phyloP scores from a whole-genome alignment of 1,140 invertebrate species.

The Drosophila sechellia region DNA sequence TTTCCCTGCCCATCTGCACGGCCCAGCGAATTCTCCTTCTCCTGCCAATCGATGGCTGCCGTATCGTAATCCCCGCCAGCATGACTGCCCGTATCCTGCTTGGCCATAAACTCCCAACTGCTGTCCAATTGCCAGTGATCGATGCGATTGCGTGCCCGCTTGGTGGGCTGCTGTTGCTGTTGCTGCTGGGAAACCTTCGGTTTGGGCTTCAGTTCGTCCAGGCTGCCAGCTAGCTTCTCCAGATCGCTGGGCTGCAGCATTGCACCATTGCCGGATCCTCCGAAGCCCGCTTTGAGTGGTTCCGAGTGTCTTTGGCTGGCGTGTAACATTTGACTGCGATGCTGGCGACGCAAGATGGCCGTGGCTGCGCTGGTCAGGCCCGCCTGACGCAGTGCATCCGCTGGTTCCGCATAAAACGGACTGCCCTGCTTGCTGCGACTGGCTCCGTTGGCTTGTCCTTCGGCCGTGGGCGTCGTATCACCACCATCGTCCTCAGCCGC shows the following conservation, averaged over 20 bases:
- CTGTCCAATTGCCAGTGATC: slow-evolving; percentile 93
- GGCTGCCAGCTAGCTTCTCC: slow-evolving; percentile 78
- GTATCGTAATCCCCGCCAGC: slow-evolving; percentile 52
- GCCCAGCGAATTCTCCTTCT: slow-evolving; percentile 75
- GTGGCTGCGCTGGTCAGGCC: slow-evolving; percentile 83
- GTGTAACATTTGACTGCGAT: slow-evolving; percentile 69
- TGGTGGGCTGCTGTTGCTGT: slow-evolving; percentile 53
- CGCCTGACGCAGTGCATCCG: slow-evolving; percentile 89
- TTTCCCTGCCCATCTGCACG: slow-evolving; percentile 46
- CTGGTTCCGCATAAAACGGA: slow-evolving; percentile 96
- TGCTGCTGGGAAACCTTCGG: slow-evolving; percentile 52
- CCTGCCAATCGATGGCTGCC: slow-evolving; percentile 61
- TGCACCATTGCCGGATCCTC: slow-evolving; percentile 16
- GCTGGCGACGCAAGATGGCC: slow-evolving; percentile 82
- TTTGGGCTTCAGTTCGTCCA: slow-evolving; percentile 83
- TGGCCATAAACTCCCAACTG: slow-evolving; percentile 94
- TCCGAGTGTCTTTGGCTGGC: slow-evolving; percentile 86
- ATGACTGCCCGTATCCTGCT: slow-evolving; percentile 74
- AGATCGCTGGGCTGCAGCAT: slow-evolving; percentile 69
- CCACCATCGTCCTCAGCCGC: slow-evolving; percentile 52
- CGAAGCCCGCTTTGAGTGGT: slow-evolving; percentile 85
- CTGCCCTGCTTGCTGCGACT: slow-evolving; percentile 87
- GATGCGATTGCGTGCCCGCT: slow-evolving; percentile 77
- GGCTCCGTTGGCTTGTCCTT: slow-evolving; percentile 48
- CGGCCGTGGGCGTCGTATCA: slow-evolving; percentile 73